Conservation (phyloP, 2,888 invertebrate species). For the Pheosia gnoma region DNA sequence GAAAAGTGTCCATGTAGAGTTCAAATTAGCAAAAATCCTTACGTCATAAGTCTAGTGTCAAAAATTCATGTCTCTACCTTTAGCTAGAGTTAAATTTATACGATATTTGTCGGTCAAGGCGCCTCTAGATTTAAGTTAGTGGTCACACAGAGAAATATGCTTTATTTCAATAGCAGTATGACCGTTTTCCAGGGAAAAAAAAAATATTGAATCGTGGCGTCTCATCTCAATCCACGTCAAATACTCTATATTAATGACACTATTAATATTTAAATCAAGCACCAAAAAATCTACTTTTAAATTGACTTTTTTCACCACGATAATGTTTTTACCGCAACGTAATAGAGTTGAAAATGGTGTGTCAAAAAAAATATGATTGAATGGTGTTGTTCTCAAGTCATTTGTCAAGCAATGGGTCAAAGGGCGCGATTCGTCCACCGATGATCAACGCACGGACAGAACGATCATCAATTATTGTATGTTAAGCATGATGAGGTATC, state of each 20-base stretch:
- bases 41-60: too few relatives aligned
- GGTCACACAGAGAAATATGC: too few relatives aligned
- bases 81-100: too few relatives aligned
- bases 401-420: conserved; percentile 24
- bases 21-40: too few relatives aligned
- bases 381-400: conserved; percentile 15
- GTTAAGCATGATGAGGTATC: conserved; percentile 5
- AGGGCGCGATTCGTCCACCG: conserved; percentile 9
- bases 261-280: conserved; percentile 5
- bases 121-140: too few relatives aligned
- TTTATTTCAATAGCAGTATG: too few relatives aligned
- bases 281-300: conserved; percentile 1
- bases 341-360: conserved; percentile 2
- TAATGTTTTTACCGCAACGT: not conserved
- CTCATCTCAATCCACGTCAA: not conserved
- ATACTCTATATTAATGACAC: not conserved
- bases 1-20: too few relatives aligned
- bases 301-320: not conserved
- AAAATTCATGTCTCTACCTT: too few relatives aligned
- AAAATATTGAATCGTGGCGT: too few relatives aligned
- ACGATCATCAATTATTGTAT: conserved; percentile 8
- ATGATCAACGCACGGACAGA: conserved; percentile 6
- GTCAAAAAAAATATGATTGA: conserved; percentile 9
- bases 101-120: too few relatives aligned
- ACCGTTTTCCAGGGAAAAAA: too few relatives aligned